Conservation (phyloP, 2,888 invertebrate species). For the Branchipolynoe longqiensis region DNA sequence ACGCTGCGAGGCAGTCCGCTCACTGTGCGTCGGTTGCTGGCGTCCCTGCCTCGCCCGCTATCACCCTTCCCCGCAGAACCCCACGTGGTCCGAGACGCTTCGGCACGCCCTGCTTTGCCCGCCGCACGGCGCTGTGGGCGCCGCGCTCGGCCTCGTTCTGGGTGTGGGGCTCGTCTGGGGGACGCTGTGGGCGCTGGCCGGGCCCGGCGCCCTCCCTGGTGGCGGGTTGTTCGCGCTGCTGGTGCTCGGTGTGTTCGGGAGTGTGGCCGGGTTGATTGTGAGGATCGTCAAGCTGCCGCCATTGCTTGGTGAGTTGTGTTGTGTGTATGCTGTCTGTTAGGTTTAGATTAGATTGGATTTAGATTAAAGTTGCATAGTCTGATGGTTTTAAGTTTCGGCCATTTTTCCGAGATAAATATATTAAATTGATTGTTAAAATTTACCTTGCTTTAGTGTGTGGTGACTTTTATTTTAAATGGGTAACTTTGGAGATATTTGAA, state of each 20-base stretch:
- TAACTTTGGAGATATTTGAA: too few relatives aligned
- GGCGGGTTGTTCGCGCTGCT: constrained; percentile 78
- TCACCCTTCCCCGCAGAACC: constrained; percentile 69
- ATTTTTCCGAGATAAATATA: too few relatives aligned
- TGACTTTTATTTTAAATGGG: too few relatives aligned
- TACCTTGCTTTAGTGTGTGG: too few relatives aligned
- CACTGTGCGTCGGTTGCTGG: constrained; percentile 55
- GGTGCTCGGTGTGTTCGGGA: constrained; percentile 74
- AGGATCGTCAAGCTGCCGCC: constrained; percentile 75
- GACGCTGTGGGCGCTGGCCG: constrained; percentile 72
- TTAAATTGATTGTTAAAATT: too few relatives aligned
- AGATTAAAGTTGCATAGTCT: too few relatives aligned
- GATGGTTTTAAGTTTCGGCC: too few relatives aligned
- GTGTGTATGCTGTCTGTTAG: neutral
- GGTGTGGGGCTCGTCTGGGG: constrained; percentile 71
- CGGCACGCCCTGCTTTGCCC: constrained; percentile 67
- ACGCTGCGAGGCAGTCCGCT: constrained; percentile 6
- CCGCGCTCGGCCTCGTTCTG: constrained; percentile 80
- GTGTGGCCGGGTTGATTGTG: constrained; percentile 75
- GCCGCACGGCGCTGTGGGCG: constrained; percentile 74
- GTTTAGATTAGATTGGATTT: too few relatives aligned
- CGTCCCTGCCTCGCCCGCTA: constrained; percentile 72
- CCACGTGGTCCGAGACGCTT: constrained; percentile 61
- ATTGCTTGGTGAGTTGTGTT: constrained; percentile 73
- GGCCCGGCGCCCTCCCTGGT: constrained; percentile 74